Evolutionary conservation across 2,113 vertebrate genomes (phyloP).

Genomic region (Machaerirhynchus nigripectus): DNA sequence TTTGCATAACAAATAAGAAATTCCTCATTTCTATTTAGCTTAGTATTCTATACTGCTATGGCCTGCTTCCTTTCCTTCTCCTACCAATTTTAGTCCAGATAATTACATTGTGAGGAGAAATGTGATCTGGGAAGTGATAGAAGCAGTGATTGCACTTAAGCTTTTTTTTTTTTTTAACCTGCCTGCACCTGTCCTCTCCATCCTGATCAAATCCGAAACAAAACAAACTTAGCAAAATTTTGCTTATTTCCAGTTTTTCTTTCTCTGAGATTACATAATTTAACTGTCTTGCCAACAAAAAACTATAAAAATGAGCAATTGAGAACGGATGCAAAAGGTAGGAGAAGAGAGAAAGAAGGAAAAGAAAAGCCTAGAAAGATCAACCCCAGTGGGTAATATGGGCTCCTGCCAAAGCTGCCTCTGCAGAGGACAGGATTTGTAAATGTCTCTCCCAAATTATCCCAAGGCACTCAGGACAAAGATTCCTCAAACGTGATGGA

Average conservation of each 20-base stretch:
- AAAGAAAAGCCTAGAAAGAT: not conserved
- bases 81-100: not conserved
- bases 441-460: not conserved
- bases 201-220: not conserved
- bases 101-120: not conserved
- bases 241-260: not conserved
- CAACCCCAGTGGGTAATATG: fast-evolving
- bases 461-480: not conserved
- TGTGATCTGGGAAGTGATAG: not conserved
- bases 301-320: not conserved
- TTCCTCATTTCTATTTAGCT: not conserved
- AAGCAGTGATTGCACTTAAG: not conserved
- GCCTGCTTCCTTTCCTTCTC: not conserved
- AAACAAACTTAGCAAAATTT: not conserved
- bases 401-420: not conserved
- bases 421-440: not conserved
- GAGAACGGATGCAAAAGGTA: not conserved
- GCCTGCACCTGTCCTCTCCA: not conserved
- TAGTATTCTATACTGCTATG: not conserved
- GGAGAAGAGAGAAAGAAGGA: not conserved
- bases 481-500: not conserved
- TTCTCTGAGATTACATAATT: not conserved
- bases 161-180: not conserved
- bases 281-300: not conserved
- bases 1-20: constrained; percentile 21